A percentile compares a stretch with the other conserved stretches of the same genome.
phyloP scores from a whole-genome alignment of 2,888 invertebrate species.

The Himalopsyche anomala region DNA sequence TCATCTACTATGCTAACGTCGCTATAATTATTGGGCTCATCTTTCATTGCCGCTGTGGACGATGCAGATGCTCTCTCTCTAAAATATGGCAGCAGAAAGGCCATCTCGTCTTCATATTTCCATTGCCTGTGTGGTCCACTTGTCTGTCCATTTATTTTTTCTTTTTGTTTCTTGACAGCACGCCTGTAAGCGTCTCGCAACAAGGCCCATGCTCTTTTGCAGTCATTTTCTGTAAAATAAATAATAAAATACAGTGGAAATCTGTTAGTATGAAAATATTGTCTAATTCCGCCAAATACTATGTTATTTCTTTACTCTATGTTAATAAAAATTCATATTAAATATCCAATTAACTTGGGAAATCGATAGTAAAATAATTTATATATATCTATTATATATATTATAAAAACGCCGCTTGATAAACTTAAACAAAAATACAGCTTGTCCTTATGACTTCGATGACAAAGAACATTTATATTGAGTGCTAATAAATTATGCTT shows the following conservation, averaged over 20 bases:
- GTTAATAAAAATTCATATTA: no score
- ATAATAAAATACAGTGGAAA: neutral
- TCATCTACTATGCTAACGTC: neutral
- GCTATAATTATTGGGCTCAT: neutral
- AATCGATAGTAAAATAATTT: no score
- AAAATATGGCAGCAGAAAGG: constrained; percentile 65
- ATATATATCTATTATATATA: no score
- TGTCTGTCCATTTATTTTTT: constrained; percentile 34
- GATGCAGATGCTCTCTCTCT: constrained; percentile 57
- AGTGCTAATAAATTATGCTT: no score
- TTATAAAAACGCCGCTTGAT: no score
- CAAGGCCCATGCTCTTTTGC: constrained; percentile 65
- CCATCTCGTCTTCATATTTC: constrained; percentile 66
- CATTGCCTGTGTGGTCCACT: constrained; percentile 63
- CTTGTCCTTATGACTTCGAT: no score
- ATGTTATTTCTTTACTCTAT: no score
- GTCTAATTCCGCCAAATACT: no score
- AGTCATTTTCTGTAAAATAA: constrained; percentile 64
- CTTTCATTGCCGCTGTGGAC: constrained; percentile 54
- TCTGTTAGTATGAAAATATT: no score
- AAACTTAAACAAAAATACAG: no score
- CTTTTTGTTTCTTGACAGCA: constrained; percentile 63
- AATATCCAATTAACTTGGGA: no score
- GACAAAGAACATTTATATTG: no score
- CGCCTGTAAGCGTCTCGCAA: constrained; percentile 65